Evolutionary conservation across 2,797 vertebrate genomes (phyloP), one percentile per base, ranked within the genome.

Genomic region (Clarias laeviceps): DNA sequence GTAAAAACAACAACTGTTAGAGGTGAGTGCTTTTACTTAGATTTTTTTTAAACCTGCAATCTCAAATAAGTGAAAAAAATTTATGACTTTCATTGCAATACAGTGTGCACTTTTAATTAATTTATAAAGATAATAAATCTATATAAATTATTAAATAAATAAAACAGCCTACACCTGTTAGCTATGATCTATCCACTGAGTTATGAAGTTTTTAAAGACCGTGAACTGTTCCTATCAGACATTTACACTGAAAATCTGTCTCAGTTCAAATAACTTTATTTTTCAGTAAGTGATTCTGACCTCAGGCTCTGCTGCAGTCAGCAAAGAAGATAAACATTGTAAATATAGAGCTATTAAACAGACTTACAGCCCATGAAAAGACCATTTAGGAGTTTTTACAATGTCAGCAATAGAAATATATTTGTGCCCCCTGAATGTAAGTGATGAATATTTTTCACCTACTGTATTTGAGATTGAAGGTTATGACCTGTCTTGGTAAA

Each of bases 251-350:
- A 80, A 50, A 72, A 62, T 32, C 66, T 64, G 66, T 69, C 61
- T n/a, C 68, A 73, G 20, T 85, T 70, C 84, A 34, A 80, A 65
- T 32, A 56, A 20, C 56, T 85, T 84, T 70, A 69, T 72, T 85
- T 80, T 45, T 54, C 40, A 62, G 37, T 64, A 80, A 80, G 57
- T 64, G 40, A 40, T 45, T 72, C 66, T 85, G 37, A 72, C 78
- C 68, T 18, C 45, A 29, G 78, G 59, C 78, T 81, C 29, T 70
- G 22, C 66, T 80, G 40, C 78, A 64, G 78, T 78, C 78, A 74
- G 17, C 84, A 81, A 61, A 54, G 32, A 76, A 66, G 70, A 82
- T 74, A 50, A 82, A 40, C 79, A 61, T 29, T 68, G 45, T 66
- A 76, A 80, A 70, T 17, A 76, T 27, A 50, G 77, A 74, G 69